A percentile compares a stretch with the other conserved stretches of the same genome.
Conservation (phyloP, 2,888 invertebrate genomes). For the Eustalomyia histrio region DNA sequence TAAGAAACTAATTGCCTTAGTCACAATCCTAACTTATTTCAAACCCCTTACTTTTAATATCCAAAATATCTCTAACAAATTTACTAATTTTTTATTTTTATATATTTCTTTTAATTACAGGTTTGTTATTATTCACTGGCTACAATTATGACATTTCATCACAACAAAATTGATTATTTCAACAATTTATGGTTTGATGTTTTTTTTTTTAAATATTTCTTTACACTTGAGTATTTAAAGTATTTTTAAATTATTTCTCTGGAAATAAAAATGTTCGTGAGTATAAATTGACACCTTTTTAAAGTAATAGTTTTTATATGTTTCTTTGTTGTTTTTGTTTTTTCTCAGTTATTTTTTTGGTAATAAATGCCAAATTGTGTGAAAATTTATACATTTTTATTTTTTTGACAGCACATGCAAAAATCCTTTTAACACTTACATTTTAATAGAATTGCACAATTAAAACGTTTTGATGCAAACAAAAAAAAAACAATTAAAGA, state of each 20-base stretch:
- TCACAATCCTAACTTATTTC: too few species aligned
- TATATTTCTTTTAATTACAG: slow-evolving; percentile 48
- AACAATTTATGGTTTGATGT: slow-evolving; percentile 34
- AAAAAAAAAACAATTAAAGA: neutral
- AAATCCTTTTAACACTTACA: slow-evolving; percentile 41
- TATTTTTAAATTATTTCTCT: slow-evolving; percentile 38
- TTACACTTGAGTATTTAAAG: slow-evolving; percentile 42
- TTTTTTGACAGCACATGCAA: slow-evolving; percentile 41
- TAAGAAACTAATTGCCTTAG: too few species aligned
- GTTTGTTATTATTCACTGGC: slow-evolving; percentile 32
- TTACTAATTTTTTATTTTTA: slow-evolving; percentile 34
- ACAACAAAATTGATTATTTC: slow-evolving; percentile 31
- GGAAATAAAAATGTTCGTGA: slow-evolving; percentile 39
- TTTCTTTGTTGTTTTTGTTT: neutral
- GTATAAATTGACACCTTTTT: slow-evolving; percentile 54
- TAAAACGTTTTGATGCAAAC: slow-evolving; percentile 4
- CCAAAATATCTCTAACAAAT: neutral
- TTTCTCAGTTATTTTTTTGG: slow-evolving; percentile 23
- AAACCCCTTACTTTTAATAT: neutral
- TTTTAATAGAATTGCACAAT: slow-evolving; percentile 3
- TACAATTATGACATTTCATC: slow-evolving; percentile 3
- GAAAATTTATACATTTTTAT: slow-evolving; percentile 37
- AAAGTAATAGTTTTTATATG: slow-evolving; percentile 28
- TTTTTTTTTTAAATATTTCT: slow-evolving; percentile 6
- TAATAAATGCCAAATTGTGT: slow-evolving; percentile 51